A percentile compares a stretch with the other conserved stretches of the same genome.
Evolutionary conservation across 2,113 vertebrate genomes (phyloP).

Genomic region (Chelonoidis abingdonii): DNA sequence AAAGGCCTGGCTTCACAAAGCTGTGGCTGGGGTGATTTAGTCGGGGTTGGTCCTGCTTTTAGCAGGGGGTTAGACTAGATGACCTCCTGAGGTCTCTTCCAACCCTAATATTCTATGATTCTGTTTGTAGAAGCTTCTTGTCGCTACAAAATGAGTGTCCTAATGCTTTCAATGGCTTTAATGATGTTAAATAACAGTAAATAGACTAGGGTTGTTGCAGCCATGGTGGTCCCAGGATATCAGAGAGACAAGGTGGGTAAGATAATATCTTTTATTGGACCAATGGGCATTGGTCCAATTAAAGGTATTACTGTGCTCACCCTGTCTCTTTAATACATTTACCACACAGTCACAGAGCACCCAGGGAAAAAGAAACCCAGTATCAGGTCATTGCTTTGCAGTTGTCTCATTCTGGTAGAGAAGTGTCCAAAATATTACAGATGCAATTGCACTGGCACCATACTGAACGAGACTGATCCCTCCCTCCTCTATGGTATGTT

Average conservation of each 20-base stretch:
- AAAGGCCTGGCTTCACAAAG: too few relatives aligned
- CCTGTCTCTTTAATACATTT: background rate
- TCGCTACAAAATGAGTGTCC: background rate
- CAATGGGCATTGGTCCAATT: background rate
- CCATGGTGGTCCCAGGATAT: background rate
- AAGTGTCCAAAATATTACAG: rapidly evolving
- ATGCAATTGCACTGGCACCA: rapidly evolving
- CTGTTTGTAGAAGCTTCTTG: background rate
- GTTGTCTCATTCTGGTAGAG: rapidly evolving
- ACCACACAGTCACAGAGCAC: background rate
- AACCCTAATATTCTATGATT: too few relatives aligned
- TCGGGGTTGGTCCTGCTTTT: too few relatives aligned
- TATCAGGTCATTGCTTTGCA: background rate
- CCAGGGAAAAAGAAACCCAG: background rate
- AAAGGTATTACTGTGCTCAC: background rate
- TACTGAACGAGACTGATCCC: rapidly evolving
- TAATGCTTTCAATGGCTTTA: background rate
- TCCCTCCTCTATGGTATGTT: background rate
- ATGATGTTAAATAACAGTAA: background rate
- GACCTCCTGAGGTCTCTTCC: too few relatives aligned
- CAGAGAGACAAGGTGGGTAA: background rate
- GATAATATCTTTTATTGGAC: background rate
- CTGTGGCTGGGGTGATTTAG: too few relatives aligned
- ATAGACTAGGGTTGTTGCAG: background rate
- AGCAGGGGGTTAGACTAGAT: too few relatives aligned